Conservation (phyloP, 1,140 invertebrate genomes). For the Tyrophagus putrescentiae region DNA sequence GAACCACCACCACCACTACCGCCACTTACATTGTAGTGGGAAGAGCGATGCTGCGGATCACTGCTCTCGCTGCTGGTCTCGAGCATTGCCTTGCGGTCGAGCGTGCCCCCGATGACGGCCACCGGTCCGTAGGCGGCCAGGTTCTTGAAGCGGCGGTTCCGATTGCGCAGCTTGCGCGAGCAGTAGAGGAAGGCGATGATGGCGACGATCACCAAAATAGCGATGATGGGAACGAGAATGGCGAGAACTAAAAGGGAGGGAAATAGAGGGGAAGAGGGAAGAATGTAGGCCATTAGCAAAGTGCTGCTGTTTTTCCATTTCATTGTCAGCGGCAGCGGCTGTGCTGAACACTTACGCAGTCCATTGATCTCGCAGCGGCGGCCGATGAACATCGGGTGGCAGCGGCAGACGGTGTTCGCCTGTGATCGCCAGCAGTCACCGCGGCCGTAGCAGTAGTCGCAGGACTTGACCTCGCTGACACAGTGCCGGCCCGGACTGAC, state of each 20-base stretch:
- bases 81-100: conserved; percentile 53
- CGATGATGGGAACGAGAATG: conserved; percentile 29
- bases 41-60: conserved; percentile 25
- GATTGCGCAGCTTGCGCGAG: conserved; percentile 23
- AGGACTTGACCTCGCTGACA: conserved; percentile 54
- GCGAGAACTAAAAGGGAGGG: conserved; percentile 29
- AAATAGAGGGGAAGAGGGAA: conserved; percentile 12
- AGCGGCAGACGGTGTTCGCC: conserved; percentile 40
- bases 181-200: conserved; percentile 29
- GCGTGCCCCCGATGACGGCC: conserved; percentile 25
- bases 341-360: conserved; percentile 28
- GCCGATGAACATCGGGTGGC: conserved; percentile 29
- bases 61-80: conserved; percentile 61
- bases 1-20: not conserved
- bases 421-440: conserved; percentile 48
- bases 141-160: conserved; percentile 20
- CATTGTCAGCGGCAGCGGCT: no score
- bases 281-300: conserved; percentile 2
- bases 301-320: no score
- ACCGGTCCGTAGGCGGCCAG: conserved; percentile 23
- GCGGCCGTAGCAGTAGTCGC: conserved; percentile 63
- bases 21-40: not conserved
- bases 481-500: conserved; percentile 54
- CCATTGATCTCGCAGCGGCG: conserved; percentile 30
- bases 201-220: conserved; percentile 28